phyloP scores from a whole-genome alignment of 2,113 vertebrate genomes.

The Scartelaos histophorus region DNA sequence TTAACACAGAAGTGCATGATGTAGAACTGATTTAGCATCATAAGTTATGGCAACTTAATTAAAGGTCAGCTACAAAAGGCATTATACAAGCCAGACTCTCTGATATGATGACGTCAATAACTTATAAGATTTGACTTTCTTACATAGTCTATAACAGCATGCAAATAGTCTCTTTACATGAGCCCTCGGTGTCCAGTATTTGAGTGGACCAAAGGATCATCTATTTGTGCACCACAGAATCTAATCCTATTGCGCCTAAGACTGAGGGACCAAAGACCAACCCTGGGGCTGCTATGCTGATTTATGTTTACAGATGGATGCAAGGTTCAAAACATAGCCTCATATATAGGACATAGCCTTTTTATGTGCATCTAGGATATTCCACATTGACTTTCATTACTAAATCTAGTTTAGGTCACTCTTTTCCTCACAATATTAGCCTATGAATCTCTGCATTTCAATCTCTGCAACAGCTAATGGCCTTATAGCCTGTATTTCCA shows the following conservation, averaged over 20 bases:
- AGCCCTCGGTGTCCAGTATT: slow-evolving; percentile 42
- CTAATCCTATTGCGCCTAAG: slow-evolving; percentile 65
- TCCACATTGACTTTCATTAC: not conserved
- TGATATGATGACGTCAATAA: not conserved
- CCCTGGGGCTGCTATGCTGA: not conserved
- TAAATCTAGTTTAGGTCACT: not conserved
- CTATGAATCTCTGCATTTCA: not conserved
- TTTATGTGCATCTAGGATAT: not conserved
- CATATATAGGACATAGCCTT: too few species aligned
- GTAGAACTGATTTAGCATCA: not conserved
- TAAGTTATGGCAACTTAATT: not conserved
- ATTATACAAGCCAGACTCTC: not conserved
- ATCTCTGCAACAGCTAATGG: not conserved
- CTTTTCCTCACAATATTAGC: not conserved
- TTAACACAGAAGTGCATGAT: not conserved
- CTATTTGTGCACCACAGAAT: slow-evolving; percentile 63
- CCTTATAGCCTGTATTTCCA: not conserved
- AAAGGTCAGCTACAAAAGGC: not conserved
- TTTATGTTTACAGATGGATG: not conserved
- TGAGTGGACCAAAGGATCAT: slow-evolving; percentile 31
- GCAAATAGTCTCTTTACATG: not conserved
- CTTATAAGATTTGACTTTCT: not conserved
- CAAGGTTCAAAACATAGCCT: not conserved
- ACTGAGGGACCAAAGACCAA: slow-evolving; percentile 5
- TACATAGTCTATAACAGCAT: not conserved